A percentile compares a stretch with the other conserved stretches of the same genome.
These are phyloP conservation scores for Nudaria mundana DNA, from an alignment of 2,888 invertebrate species.

Conservation along the genomic window DNA sequence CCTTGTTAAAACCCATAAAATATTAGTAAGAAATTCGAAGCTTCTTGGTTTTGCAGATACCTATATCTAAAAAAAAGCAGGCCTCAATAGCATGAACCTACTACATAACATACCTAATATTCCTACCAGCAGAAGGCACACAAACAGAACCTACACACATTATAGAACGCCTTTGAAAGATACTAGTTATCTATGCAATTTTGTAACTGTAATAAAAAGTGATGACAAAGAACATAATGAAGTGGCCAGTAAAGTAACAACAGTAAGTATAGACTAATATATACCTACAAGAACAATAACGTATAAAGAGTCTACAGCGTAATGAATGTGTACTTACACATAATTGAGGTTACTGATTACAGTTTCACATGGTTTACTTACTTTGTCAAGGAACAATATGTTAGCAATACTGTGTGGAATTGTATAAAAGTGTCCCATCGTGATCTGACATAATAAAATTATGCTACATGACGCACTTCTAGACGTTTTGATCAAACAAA, in stretches of 20 bases:
- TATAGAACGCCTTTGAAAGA: not conserved
- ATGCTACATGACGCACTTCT: too few species aligned
- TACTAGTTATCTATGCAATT: slow-evolving; percentile 1
- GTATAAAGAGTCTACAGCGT: slow-evolving; percentile 2
- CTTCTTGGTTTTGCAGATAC: too few species aligned
- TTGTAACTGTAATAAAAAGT: not conserved
- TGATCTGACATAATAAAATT: too few species aligned
- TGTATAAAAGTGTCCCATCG: too few species aligned
- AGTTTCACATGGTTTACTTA: slow-evolving; percentile 1
- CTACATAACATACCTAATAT: too few species aligned
- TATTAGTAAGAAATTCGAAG: not conserved
- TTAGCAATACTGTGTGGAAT: too few species aligned
- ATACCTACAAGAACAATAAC: slow-evolving; percentile 8
- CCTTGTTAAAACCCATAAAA: not conserved
- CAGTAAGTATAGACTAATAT: slow-evolving; percentile 3
- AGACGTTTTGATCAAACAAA: too few species aligned
- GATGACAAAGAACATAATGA: slow-evolving; percentile 6
- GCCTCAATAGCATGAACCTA: too few species aligned
- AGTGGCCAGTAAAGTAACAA: slow-evolving; percentile 25
- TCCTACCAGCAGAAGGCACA: too few species aligned
- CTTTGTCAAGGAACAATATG: too few species aligned
- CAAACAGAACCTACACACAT: not conserved
- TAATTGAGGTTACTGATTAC: slow-evolving; percentile 14
- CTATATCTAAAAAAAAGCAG: too few species aligned
- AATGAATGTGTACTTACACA: slow-evolving; percentile 8